Evolutionary conservation across 2,113 vertebrate species (phyloP).

Genomic region (Oreamnos americanus): DNA sequence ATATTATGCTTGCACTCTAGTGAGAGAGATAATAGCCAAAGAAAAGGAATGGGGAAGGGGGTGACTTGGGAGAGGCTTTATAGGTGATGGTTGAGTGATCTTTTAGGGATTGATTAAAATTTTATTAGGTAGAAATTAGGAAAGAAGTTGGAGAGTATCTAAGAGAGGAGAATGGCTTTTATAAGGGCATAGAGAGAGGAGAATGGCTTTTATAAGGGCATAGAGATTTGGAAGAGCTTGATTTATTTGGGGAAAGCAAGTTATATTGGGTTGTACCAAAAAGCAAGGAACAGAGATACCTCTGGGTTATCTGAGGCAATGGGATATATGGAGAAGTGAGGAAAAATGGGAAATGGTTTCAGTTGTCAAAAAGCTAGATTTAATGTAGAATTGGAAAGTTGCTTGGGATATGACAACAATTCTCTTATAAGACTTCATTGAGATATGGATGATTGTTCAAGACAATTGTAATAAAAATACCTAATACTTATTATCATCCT

Average conservation of each 20-base stretch:
- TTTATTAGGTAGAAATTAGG: background rate
- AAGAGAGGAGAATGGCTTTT: background rate
- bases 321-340: background rate
- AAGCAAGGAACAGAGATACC: background rate
- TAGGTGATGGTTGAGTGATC: background rate
- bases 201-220: too few species aligned
- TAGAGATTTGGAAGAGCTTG: background rate
- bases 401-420: background rate
- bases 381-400: background rate
- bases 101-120: background rate
- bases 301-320: background rate
- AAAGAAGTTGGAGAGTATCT: background rate
- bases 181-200: background rate
- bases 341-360: constrained; percentile 8
- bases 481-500: background rate
- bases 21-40: background rate
- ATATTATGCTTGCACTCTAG: background rate
- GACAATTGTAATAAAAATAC: background rate
- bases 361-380: background rate
- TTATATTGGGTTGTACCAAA: background rate
- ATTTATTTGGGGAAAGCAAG: background rate
- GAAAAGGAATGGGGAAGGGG: background rate
- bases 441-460: background rate
- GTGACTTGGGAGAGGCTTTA: background rate
- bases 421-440: background rate